phyloP scores from a whole-genome alignment of 2,113 vertebrate genomes.

The Scophthalmus maximus region DNA sequence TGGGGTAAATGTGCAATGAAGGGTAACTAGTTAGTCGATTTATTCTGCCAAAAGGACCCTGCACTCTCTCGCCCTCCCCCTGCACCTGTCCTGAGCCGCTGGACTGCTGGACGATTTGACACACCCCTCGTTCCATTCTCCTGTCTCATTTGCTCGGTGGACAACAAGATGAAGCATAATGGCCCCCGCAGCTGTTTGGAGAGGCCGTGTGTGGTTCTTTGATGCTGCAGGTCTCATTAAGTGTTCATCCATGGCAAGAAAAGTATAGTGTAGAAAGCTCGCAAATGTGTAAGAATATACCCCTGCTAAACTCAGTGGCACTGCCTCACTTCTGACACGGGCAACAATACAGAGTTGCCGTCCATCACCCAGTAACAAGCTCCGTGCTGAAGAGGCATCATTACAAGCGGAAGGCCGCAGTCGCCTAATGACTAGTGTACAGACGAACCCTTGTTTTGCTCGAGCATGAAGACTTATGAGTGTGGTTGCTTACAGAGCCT shows the following conservation, averaged over 20 bases:
- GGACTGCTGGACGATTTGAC: slow-evolving; percentile 62
- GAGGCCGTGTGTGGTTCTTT: slow-evolving; percentile 31
- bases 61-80: slow-evolving; percentile 23
- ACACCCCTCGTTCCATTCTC: slow-evolving; percentile 51
- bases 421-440: slow-evolving; percentile 49
- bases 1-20: slow-evolving; percentile 54
- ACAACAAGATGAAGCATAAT: slow-evolving; percentile 56
- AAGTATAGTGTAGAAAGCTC: neutral
- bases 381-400: slow-evolving; percentile 25
- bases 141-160: slow-evolving; percentile 54
- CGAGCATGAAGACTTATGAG: slow-evolving; percentile 57
- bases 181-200: slow-evolving; percentile 49
- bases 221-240: slow-evolving; percentile 54
- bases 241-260: slow-evolving; percentile 23
- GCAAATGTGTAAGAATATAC: slow-evolving; percentile 19
- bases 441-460: slow-evolving; percentile 39
- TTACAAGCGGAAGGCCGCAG: slow-evolving; percentile 31
- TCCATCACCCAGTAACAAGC: slow-evolving; percentile 64
- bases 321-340: slow-evolving; percentile 22
- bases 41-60: slow-evolving; percentile 61
- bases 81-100: slow-evolving; percentile 62
- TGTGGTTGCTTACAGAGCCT: slow-evolving; percentile 36
- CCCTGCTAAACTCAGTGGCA: neutral
- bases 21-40: slow-evolving; percentile 67
- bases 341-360: slow-evolving; percentile 9